phyloP scores from a whole-genome alignment of 1,140 invertebrate genomes.

The Cyclina sinensis region DNA sequence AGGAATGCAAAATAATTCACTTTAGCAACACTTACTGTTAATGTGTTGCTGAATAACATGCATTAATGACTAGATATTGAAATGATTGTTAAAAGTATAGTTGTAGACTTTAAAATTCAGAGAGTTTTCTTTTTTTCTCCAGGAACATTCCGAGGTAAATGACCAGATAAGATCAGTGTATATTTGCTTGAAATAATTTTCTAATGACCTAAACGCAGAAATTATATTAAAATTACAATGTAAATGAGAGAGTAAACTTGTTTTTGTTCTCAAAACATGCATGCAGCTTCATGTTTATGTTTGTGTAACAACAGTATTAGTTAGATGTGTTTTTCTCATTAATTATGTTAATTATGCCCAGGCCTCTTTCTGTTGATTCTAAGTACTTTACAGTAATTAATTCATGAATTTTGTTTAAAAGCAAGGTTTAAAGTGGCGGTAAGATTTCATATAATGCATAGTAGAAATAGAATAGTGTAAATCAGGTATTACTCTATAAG shows the following conservation, averaged over 20 bases:
- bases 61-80: no score
- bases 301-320: neutral
- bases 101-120: neutral
- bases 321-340: slow-evolving; percentile 14
- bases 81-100: no score
- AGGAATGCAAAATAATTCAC: no score
- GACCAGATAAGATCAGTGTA: slow-evolving; percentile 4
- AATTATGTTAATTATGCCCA: neutral
- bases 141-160: slow-evolving; percentile 40
- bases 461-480: slow-evolving; percentile 16
- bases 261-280: neutral
- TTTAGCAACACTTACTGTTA: no score
- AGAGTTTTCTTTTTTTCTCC: slow-evolving; percentile 17
- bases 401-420: neutral
- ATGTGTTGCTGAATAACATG: no score
- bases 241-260: neutral
- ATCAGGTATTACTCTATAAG: neutral
- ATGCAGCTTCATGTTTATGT: neutral
- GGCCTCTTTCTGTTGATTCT: neutral
- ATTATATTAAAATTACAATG: neutral
- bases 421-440: slow-evolving; percentile 3
- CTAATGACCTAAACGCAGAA: neutral
- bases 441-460: slow-evolving; percentile 11
- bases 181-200: slow-evolving; percentile 11
- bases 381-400: neutral